Base-by-base conservation (phyloP, 1,140 invertebrate species). In the Apis cerana region DNA sequence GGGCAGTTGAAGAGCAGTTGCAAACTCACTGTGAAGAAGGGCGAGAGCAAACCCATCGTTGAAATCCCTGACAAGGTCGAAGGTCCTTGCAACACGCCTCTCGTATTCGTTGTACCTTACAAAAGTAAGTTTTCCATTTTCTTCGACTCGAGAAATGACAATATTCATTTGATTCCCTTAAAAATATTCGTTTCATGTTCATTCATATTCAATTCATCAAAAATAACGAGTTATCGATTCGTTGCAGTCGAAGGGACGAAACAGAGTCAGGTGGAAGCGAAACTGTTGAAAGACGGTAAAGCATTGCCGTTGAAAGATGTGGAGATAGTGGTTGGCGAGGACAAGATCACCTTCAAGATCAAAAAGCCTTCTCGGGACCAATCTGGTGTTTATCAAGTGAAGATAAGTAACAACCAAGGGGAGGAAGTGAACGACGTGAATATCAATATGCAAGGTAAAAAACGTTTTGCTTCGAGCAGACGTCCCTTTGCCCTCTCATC, bases 101-200 rank as follows among this genome's bases (percentile, higher is more conserved):
- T 98, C 70, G 94, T 97, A 77, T 96, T 98, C 90, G 96, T 98
- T 92, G 97, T 99, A 92, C 99, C 98, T 90, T 99, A 97, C 94
- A 97, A 97, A 95, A 96, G 98, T 99, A 95, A 92, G 90, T 87
- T 27, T 27, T 27, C 27, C 27, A 27, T 27, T 17, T 11, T 56
- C 10, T 27, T 3, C 27, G n/a, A 33, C 27, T 54, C 59, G 27
- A 33, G 27, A 33, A 2, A 33, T 2, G 27, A 33, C 27, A 33
- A 1, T 33, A 33, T 33, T 33, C 27, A 33, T 33, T 33, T 33
- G 27, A 33, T 33, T 33, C 2, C 27, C 2, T 2, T 33, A 27
- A 56, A 72, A n/a, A n/a, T n/a, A n/a, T n/a, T n/a, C n/a, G n/a
- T n/a, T n/a, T n/a, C n/a, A n/a, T n/a, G n/a, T n/a, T n/a, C n/a